Evolutionary conservation across 2,797 vertebrate genomes (phyloP), one percentile per base, ranked within the genome.

Genomic region (Lates japonicus): DNA sequence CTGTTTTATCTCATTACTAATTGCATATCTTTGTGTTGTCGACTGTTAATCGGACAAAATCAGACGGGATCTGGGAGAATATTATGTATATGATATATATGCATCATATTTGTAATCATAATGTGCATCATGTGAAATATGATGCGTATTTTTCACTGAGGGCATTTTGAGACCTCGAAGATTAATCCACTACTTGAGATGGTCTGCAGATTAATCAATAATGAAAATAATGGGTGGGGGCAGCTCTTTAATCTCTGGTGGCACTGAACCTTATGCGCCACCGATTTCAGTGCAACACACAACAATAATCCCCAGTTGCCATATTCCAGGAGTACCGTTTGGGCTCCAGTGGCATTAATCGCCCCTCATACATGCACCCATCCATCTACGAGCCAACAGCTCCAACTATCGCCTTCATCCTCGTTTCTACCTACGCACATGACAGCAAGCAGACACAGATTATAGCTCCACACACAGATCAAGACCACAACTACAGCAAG

Each of bases 321-420:
- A 35, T 59, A 4, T 3, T 77, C 6, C 52, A 48, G 74, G 65
- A 55, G 42, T 35, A 39, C 29, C 5, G 1, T 51, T 37, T 58
- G 62, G 48, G 61, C 76, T 11, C 71, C 62, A 1, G 78, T 22
- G 80, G 79, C 84, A 88, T 62, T 66, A 80, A 86, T 82, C 74
- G 57, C 62, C 80, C 69, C 54, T 77, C 89, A 92, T 89, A 88
- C 78, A 0, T 31, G 46, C 63, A 63, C 2, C 25, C 81, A 74
- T 82, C 70, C 76, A 82, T 90, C 80, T 42, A 57, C 52, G 65
- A 82, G 37, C 70, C 80, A 88, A 83, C 87, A 85, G 84, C 79
- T 77, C 71, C 71, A 75, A 90, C 71, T 88, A 81, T 88, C 84
- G 76, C 76, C 78, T 68, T 84, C 71, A 81, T 81, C 79, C 71